A percentile compares a stretch with the other conserved stretches of the same genome.
Conservation (phyloP, 2,888 invertebrate genomes). For the Polia nebulosa region DNA sequence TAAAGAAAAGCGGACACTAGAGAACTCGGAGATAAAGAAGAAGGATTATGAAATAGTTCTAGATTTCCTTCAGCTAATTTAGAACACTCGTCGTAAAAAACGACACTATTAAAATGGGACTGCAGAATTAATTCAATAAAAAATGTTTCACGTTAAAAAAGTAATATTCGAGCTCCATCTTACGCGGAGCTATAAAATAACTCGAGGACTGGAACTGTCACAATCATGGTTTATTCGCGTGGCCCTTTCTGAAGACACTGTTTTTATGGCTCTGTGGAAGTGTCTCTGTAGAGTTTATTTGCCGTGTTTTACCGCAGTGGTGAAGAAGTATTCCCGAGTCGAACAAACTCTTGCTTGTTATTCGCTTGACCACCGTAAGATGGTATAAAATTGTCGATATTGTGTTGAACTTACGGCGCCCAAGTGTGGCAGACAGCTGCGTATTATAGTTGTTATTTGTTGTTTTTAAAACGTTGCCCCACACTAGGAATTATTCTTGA, state of each 20-base stretch:
- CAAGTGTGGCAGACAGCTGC: slow-evolving; percentile 18
- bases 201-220: slow-evolving; percentile 37
- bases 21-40: slow-evolving; percentile 34
- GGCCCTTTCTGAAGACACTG: slow-evolving; percentile 39
- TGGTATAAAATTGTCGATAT: slow-evolving; percentile 26
- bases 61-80: slow-evolving; percentile 46
- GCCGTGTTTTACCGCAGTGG: slow-evolving; percentile 36
- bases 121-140: slow-evolving; percentile 46
- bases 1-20: slow-evolving; percentile 41
- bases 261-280: slow-evolving; percentile 58
- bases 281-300: slow-evolving; percentile 50
- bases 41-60: slow-evolving; percentile 52
- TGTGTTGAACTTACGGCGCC: slow-evolving; percentile 16
- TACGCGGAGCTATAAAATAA: slow-evolving; percentile 38
- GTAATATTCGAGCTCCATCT: slow-evolving; percentile 33
- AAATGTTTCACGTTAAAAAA: slow-evolving; percentile 43
- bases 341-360: slow-evolving; percentile 32
- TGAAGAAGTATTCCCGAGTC: slow-evolving; percentile 19
- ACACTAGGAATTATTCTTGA: no score
- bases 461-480: no score
- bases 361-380: slow-evolving; percentile 23
- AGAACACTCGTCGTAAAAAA: slow-evolving; percentile 33
- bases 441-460: no score
- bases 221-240: slow-evolving; percentile 51
- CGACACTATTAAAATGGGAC: slow-evolving; percentile 33